Evolutionary conservation across 1,140 invertebrate species (phyloP).

Genomic region (Drosophila kanapiae): DNA sequence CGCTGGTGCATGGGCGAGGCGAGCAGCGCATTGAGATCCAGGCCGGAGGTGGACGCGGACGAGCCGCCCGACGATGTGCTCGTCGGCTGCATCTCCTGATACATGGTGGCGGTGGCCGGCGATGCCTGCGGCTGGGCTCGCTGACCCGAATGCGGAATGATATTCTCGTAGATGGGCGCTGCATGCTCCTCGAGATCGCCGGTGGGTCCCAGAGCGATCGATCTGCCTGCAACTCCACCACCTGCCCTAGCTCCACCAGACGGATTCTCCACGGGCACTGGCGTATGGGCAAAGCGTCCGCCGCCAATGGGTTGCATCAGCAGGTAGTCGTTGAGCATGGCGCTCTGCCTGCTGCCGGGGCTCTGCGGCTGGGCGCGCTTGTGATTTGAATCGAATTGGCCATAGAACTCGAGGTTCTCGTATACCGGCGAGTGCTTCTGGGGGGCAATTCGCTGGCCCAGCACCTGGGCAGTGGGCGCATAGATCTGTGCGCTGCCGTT

Average conservation of each 20-base stretch:
- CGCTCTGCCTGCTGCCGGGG: slow-evolving; percentile 69
- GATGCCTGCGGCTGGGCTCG: slow-evolving; percentile 83
- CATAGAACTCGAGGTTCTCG: slow-evolving; percentile 93
- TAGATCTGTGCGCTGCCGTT: slow-evolving; percentile 64
- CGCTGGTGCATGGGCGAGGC: slow-evolving; percentile 62
- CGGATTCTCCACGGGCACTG: slow-evolving; percentile 63
- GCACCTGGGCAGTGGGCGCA: slow-evolving; percentile 66
- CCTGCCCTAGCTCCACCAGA: slow-evolving; percentile 1
- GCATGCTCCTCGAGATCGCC: slow-evolving; percentile 42
- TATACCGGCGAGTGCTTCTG: slow-evolving; percentile 89
- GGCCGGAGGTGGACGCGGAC: slow-evolving; percentile 18
- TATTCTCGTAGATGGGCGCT: slow-evolving; percentile 90
- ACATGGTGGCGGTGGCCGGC: slow-evolving; percentile 80
- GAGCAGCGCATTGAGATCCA: slow-evolving; percentile 61
- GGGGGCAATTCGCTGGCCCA: slow-evolving; percentile 68
- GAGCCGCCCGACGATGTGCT: slow-evolving; percentile 27
- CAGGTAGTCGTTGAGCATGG: slow-evolving; percentile 67
- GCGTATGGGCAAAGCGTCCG: slow-evolving; percentile 80
- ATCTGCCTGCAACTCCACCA: neutral
- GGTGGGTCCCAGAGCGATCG: neutral
- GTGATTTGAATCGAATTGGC: slow-evolving; percentile 85
- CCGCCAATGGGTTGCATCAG: slow-evolving; percentile 65
- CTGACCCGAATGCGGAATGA: slow-evolving; percentile 87
- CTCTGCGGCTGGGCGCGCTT: slow-evolving; percentile 86
- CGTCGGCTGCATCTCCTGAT: slow-evolving; percentile 69